A percentile compares a stretch with the other conserved stretches of the same genome.
These are phyloP conservation scores for Saccostrea cuccullata DNA, from an alignment of 1,140 invertebrate genomes.

Conservation along the genomic window DNA sequence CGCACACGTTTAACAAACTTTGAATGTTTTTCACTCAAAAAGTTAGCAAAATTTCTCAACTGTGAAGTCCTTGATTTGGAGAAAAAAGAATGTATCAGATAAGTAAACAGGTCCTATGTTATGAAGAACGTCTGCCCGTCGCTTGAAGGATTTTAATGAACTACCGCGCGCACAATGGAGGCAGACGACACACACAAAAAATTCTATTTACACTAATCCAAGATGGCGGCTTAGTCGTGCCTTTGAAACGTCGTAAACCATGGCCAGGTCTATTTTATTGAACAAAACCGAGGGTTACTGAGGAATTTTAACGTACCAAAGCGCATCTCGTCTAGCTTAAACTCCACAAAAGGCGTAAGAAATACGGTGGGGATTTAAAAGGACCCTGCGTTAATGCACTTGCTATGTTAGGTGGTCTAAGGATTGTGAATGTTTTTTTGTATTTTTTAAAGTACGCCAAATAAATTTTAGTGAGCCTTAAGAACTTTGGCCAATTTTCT, in stretches of 20 bases:
- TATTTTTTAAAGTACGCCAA: neutral
- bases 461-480: neutral
- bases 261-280: slow-evolving; percentile 7
- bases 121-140: neutral
- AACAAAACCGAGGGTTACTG: slow-evolving; percentile 16
- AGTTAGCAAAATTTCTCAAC: neutral
- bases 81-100: neutral
- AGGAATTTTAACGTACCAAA: neutral
- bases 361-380: neutral
- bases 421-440: too few relatives aligned
- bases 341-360: neutral
- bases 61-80: neutral
- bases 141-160: slow-evolving; percentile 25
- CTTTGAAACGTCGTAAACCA: slow-evolving; percentile 26
- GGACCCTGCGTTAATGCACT: neutral
- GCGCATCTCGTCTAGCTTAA: slow-evolving; percentile 7
- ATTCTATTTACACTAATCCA: slow-evolving; percentile 36
- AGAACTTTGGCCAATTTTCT: neutral
- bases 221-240: neutral
- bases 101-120: neutral
- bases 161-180: neutral
- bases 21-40: neutral
- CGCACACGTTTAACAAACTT: neutral
- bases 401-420: neutral
- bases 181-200: slow-evolving; percentile 11